Percentiles rank a stretch among this genome's conserved stretches.
These are phyloP conservation scores for Nycticebus coucang DNA, from an alignment of 2,113 vertebrate species.

Conservation along the genomic window DNA sequence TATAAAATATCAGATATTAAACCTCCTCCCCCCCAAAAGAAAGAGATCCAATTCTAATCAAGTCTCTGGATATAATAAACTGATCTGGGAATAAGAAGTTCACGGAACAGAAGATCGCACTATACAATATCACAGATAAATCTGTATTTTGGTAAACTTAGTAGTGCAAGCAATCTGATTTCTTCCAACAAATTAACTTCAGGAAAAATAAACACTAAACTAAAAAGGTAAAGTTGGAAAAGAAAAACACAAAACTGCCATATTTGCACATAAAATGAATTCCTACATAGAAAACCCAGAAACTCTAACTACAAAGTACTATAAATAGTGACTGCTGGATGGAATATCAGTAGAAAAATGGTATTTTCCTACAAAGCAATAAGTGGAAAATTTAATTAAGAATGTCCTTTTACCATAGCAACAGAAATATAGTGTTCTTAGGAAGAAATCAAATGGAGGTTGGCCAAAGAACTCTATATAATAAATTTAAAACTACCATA, in stretches of 20 bases:
- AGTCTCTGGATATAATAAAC: neutral
- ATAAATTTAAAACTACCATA: neutral
- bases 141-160: neutral
- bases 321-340: neutral
- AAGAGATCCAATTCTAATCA: neutral
- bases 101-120: neutral
- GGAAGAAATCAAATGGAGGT: constrained; percentile 36
- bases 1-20: neutral
- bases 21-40: neutral
- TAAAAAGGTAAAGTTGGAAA: neutral
- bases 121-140: neutral
- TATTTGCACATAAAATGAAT: constrained; percentile 47
- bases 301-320: neutral
- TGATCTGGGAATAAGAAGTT: neutral
- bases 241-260: constrained; percentile 22
- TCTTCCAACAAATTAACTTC: neutral
- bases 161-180: neutral
- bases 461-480: neutral
- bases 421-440: constrained; percentile 20
- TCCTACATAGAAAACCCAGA: neutral
- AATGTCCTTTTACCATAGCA: constrained; percentile 34
- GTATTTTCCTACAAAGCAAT: constrained; percentile 41
- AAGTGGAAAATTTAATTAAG: constrained; percentile 52
- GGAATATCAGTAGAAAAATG: constrained; percentile 54
- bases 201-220: neutral